Evolutionary conservation across 1,140 invertebrate genomes (phyloP).

Genomic region (Listronotus oregonensis): DNA sequence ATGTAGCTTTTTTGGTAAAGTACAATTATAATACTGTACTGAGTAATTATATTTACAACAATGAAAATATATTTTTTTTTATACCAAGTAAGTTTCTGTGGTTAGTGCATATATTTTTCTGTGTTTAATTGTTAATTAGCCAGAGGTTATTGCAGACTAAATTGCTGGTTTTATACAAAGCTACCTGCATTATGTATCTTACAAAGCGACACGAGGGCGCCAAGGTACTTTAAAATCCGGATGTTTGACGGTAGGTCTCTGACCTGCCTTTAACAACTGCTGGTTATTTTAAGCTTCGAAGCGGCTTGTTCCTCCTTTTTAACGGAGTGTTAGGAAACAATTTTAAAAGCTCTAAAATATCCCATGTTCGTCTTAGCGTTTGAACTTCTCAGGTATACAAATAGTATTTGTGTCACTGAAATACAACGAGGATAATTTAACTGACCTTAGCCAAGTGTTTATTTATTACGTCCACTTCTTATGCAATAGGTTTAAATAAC

Average conservation of each 20-base stretch:
- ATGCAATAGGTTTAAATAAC: conserved; percentile 12
- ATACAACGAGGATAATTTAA: conserved; percentile 3
- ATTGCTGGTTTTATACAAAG: not conserved
- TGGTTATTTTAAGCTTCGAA: conserved; percentile 23
- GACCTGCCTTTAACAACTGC: conserved; percentile 15
- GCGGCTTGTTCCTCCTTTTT: not conserved
- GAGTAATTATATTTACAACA: too few relatives aligned
- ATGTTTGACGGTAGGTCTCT: conserved; percentile 19
- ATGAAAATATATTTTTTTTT: too few relatives aligned
- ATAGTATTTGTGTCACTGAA: conserved; percentile 1
- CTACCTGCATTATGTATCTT: not conserved
- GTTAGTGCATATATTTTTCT: too few relatives aligned
- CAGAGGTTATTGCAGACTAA: too few relatives aligned
- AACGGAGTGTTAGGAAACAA: not conserved
- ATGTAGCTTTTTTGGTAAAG: too few relatives aligned
- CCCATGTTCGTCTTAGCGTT: too few relatives aligned
- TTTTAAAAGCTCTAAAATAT: too few relatives aligned
- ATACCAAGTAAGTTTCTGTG: too few relatives aligned
- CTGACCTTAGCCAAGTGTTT: conserved; percentile 23
- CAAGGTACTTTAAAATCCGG: conserved; percentile 24
- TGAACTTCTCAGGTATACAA: too few relatives aligned
- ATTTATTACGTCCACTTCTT: conserved; percentile 9
- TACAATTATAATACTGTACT: too few relatives aligned
- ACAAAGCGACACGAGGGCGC: conserved; percentile 16
- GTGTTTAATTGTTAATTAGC: too few relatives aligned